These are phyloP conservation scores for Dipus sagitta DNA, from an alignment of 2,797 vertebrate species.

Conservation along the genomic window DNA sequence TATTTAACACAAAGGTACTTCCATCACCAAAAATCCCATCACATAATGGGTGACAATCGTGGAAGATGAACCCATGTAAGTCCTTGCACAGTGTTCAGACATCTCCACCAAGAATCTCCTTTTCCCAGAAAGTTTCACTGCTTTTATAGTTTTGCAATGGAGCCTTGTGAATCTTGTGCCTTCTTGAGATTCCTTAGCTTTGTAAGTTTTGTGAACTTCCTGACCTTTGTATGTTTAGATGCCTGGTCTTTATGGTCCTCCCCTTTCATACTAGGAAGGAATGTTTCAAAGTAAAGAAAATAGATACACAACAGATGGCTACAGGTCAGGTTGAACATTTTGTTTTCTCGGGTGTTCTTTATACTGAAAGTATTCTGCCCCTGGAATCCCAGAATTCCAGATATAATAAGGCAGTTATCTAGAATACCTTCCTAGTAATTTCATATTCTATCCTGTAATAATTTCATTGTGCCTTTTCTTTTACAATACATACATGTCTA, in stretches of 20 bases:
- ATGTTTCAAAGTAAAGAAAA: no score
- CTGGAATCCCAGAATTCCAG: not conserved
- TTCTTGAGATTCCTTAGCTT: not conserved
- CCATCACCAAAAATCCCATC: not conserved
- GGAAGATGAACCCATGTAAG: not conserved
- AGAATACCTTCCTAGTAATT: not conserved
- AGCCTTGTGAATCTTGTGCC: not conserved
- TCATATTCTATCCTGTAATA: not conserved
- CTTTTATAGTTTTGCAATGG: not conserved
- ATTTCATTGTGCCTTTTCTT: not conserved
- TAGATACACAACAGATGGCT: not conserved
- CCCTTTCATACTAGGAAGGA: not conserved
- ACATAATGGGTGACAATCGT: not conserved
- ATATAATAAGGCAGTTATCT: not conserved
- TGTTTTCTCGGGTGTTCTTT: not conserved
- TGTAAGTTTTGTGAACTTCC: not conserved
- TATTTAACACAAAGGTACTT: not conserved
- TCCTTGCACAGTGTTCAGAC: not conserved
- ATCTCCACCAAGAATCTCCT: not conserved
- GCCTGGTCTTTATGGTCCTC: not conserved
- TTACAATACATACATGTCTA: not conserved
- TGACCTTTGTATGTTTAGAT: not conserved
- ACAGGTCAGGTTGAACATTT: not conserved
- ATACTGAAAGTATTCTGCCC: not conserved
- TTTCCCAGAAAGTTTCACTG: not conserved